Base-by-base conservation (phyloP, 2,797 vertebrate genomes). In the Siniperca obscura region DNA sequence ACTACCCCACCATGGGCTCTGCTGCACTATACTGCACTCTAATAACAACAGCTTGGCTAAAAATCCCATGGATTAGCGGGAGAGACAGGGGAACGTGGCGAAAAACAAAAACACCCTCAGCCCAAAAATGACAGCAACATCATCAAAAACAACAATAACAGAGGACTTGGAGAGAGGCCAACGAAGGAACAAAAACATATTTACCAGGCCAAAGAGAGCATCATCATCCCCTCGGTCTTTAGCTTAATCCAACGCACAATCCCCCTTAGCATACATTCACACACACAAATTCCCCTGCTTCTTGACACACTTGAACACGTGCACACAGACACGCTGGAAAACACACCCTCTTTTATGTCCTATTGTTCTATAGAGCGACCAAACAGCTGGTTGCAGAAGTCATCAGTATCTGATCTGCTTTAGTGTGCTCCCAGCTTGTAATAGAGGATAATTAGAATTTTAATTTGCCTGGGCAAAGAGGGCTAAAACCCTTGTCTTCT, bases 371-470 rank as follows among this genome's bases (percentile, higher is more conserved):
- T 22, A 60, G 84, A 80, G 83, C 74, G 17, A 44, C 76, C 64
- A 85, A 94, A 90, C 93, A 93, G 90, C 90, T 92, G 91, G 82
- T 70, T 86, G 71, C 82, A 90, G 78, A 85, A 91, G 84, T 90
- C 91, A 92, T 93, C 93, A 79, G 88, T 87, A 81, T 91, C 90
- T 86, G 91, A 93, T 94, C 90, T 85, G 89, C 89, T 94, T 89
- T 85, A 76, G 86, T 89, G 80, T 13, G 67, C 79, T 83, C 82
- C 72, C 90, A 56, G 87, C 88, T 91, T 94, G 86, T 95, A 92
- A 95, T 89, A 44, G 91, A 90, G 85, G 86, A 93, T 92, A 92
- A 95, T 94, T 95, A 92, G 75, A 92, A 89, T 92, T 93, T 89
- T 83, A 87, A 89, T 94, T 92, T 88, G 84, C 80, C 80, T 21